Percentiles rank a stretch among this genome's conserved stretches.
These are phyloP conservation scores for Polia nebulosa DNA, from an alignment of 2,888 invertebrate genomes.

Conservation along the genomic window DNA sequence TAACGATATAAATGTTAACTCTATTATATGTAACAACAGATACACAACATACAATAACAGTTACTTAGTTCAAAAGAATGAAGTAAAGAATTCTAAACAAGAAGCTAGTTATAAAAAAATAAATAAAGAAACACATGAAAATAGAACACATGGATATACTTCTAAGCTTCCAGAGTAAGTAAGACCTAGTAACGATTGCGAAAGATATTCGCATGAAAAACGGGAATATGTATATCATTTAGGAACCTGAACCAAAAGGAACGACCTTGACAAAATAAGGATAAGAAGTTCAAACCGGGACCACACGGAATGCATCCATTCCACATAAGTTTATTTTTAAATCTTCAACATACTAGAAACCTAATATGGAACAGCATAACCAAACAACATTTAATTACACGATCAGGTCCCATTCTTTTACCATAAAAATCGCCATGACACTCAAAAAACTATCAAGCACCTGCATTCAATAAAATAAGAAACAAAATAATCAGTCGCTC, in stretches of 20 bases:
- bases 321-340: conserved; percentile 35
- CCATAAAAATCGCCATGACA: conserved; percentile 66
- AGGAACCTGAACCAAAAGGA: not conserved
- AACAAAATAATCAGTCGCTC: conserved; percentile 79
- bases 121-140: no score
- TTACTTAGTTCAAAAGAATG: no score
- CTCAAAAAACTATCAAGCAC: conserved; percentile 70
- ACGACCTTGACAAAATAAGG: not conserved
- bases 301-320: conserved; percentile 28
- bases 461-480: conserved; percentile 79
- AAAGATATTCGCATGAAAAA: not conserved
- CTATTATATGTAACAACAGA: no score
- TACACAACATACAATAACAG: no score
- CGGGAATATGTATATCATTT: not conserved
- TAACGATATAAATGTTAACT: no score
- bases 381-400: conserved; percentile 44
- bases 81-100: no score
- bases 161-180: not conserved
- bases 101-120: no score
- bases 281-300: conserved; percentile 5
- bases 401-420: conserved; percentile 47
- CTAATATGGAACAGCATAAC: conserved; percentile 30
- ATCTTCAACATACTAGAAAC: conserved; percentile 24
- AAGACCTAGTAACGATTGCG: not conserved
- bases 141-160: no score